Base-by-base conservation (phyloP, 1,140 invertebrate species). In the Drosophila sucinea region DNA sequence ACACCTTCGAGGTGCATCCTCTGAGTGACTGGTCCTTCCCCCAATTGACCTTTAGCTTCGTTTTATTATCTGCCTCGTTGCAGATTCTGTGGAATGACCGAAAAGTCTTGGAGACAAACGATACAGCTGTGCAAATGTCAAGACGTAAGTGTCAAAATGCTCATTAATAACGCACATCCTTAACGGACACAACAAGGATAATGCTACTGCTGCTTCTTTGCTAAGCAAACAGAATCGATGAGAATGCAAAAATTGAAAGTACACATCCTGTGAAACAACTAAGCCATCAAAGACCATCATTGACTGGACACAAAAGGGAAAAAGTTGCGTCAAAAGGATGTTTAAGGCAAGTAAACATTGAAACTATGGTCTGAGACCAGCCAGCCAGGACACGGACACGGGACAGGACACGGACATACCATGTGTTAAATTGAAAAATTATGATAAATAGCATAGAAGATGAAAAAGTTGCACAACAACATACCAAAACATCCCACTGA, bases 361-460 rank as follows among this genome's bases (percentile, higher is more conserved):
- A 78, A 81, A 84, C 77, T 87, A 80, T 89, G 35, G n/a, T 51
- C 60, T 67, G 33, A 67, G 38, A 23, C 7, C 23, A 69, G 17
- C 7, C 23, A 69, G 17, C 54, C 55, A 83, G 56, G 47, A 71
- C 62, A 44, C n/a, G 32, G 47, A 71, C 62, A 51, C 11, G 32
- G 35, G 17, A 44, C 17, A 44, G 41, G 41, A 44, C 17, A 23
- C 55, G 44, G 33, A 63, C 66, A 64, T 30, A 32, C 51, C 56
- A 56, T 62, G 79, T 90, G 74, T 80, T 91, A 85, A 91, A 91
- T 91, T 91, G 90, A 91, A 91, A 91, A 91, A 91, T 91, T 91
- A 91, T 91, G 90, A 91, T 91, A 91, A 91, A 91, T 87, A 90
- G 86, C 62, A 17, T 17, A 82, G 61, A 74, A 90, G 81, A 73